phyloP scores from a whole-genome alignment of 1,140 invertebrate species.

The Callitettix versicolor region DNA sequence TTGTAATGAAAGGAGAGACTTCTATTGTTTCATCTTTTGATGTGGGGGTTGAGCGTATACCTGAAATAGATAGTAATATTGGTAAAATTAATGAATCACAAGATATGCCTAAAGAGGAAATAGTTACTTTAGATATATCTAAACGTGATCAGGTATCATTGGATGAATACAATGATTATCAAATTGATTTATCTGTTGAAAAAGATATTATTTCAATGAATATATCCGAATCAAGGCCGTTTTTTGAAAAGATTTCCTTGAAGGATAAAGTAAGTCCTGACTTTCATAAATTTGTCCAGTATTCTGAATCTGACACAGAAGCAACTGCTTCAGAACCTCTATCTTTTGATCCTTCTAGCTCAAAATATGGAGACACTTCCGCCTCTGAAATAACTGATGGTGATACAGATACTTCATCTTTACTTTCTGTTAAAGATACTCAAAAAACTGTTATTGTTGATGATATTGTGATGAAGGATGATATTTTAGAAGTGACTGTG shows the following conservation, averaged over 20 bases:
- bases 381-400: constrained; percentile 15
- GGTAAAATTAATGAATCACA: too few species aligned
- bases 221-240: too few species aligned
- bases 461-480: constrained; percentile 34
- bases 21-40: too few species aligned
- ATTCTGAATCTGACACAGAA: constrained; percentile 14
- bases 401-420: constrained; percentile 6
- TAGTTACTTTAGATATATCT: too few species aligned
- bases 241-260: too few species aligned
- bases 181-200: not conserved
- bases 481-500: constrained; percentile 34
- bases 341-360: not conserved
- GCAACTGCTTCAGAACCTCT: constrained; percentile 5
- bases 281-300: not conserved
- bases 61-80: too few species aligned
- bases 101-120: too few species aligned
- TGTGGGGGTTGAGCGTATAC: too few species aligned
- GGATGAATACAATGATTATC: not conserved
- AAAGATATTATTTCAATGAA: too few species aligned
- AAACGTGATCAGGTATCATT: too few species aligned
- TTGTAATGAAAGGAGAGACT: too few species aligned
- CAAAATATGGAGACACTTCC: not conserved
- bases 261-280: not conserved
- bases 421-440: not conserved
- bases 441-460: constrained; percentile 20